Base-by-base conservation (phyloP, 2,113 vertebrate genomes). In the Phalacrocorax brasilianus region DNA sequence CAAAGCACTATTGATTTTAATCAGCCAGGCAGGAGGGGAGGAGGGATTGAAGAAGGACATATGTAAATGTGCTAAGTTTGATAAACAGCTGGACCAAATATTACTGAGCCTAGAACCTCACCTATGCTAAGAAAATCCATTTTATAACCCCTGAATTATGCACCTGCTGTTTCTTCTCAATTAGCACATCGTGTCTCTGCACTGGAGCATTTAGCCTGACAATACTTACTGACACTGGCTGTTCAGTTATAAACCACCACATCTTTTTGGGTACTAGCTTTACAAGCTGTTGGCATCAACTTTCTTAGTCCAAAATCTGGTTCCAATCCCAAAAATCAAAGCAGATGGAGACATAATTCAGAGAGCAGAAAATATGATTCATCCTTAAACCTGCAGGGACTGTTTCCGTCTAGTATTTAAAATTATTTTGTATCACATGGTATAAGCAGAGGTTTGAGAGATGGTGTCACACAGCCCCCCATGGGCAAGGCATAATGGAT, bases 1-100 rank as follows among this genome's bases (percentile, higher is more conserved):
- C 89, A 97, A 96, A 95, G 94, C 93, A 53, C 77, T 91, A 95
- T 95, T 88, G 95, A 96, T 97, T 97, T 97, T 96, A 88, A 77
- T 87, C 71, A 92, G 91, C 80, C 9, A 3, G 68, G 86, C 61
- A 75, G 79, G 68, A 92, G 72, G 42, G 80, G 53, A 89, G 66
- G 20, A 85, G 87, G 40, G 55, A 71, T 66, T 59, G 89, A 70
- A 76, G 91, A 96, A 96, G 87, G 94, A 95, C 81, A 35, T 89
- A 95, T 91, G 93, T 85, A 96, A 95, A 92, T 94, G 67, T 93
- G 50, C 28, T 26, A 74, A 68, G 32, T 88, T 78, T 92, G 92
- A 70, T 93, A 80, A 95, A 85, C 49, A 82, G 45, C 66, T 87
- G 79, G 82, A 62, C 65, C 75, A 81, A 35, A 23, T 65, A 44